Evolutionary conservation across 2,797 vertebrate genomes (phyloP).

Genomic region (Setipinna tenuifilis): DNA sequence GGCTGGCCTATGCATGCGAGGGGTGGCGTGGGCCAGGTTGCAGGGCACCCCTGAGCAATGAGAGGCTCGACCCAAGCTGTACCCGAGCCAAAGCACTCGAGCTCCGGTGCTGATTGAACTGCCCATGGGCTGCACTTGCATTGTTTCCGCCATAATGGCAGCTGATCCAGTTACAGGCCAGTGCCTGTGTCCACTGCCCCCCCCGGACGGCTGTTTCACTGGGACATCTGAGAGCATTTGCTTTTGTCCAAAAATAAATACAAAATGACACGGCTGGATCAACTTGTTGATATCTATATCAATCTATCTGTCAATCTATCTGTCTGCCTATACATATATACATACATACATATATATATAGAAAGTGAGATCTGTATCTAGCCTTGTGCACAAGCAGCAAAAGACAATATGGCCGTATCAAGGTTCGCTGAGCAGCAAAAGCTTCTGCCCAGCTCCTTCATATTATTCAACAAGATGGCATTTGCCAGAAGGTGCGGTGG

Average conservation of each 20-base stretch:
- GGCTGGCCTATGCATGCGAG: no score
- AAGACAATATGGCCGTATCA: background rate
- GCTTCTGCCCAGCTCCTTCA: background rate
- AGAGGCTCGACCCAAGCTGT: background rate
- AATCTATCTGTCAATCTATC: background rate
- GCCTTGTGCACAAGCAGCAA: background rate
- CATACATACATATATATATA: background rate
- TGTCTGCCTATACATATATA: background rate
- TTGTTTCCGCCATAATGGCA: conserved; percentile 6
- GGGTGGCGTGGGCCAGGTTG: background rate
- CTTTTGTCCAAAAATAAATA: conserved; percentile 25
- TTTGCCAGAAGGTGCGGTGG: background rate
- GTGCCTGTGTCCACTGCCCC: background rate
- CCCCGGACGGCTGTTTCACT: background rate
- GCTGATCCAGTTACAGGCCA: conserved; percentile 11
- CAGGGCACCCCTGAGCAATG: background rate
- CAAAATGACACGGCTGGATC: background rate
- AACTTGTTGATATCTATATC: background rate
- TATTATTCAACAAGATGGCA: background rate
- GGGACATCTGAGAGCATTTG: conserved; percentile 10
- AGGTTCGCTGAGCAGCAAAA: background rate
- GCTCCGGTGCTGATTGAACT: background rate
- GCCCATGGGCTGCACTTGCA: background rate
- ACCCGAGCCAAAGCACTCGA: background rate
- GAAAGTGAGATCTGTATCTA: no score